These are phyloP conservation scores for Cirrhinus molitorella DNA, from an alignment of 2,797 vertebrate genomes.

Conservation along the genomic window DNA sequence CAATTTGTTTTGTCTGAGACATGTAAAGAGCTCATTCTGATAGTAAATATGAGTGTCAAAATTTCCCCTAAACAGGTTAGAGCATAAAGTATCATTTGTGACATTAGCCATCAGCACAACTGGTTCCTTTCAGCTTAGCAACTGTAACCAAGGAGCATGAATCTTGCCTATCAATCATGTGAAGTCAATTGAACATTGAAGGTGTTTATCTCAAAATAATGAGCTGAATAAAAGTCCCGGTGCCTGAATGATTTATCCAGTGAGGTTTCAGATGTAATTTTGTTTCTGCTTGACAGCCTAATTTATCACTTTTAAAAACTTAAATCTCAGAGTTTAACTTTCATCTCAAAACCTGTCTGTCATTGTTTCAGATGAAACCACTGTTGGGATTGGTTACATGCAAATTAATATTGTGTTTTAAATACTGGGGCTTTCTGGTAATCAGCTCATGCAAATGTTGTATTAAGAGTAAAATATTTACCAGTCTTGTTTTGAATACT, in stretches of 20 bases:
- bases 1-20: not conserved
- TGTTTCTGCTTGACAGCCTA: conserved; percentile 31
- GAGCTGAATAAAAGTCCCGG: conserved; percentile 31
- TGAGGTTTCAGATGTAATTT: conserved; percentile 38
- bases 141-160: conserved; percentile 11
- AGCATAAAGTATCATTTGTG: not conserved
- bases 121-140: not conserved
- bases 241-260: conserved; percentile 34
- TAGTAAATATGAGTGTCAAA: not conserved
- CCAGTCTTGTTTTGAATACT: not conserved
- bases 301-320: conserved; percentile 39
- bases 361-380: conserved; percentile 17
- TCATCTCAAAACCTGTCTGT: conserved; percentile 25
- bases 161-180: conserved; percentile 31
- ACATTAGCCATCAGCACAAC: not conserved
- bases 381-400: not conserved
- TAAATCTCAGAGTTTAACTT: conserved; percentile 32
- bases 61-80: not conserved
- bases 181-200: conserved; percentile 38
- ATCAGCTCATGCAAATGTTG: not conserved
- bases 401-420: not conserved
- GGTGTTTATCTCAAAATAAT: conserved; percentile 52
- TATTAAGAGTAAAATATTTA: not conserved
- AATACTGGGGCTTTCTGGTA: not conserved
- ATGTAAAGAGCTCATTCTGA: not conserved